Base-by-base conservation (phyloP, 2,113 vertebrate genomes). In the Typhlomys cinereus region DNA sequence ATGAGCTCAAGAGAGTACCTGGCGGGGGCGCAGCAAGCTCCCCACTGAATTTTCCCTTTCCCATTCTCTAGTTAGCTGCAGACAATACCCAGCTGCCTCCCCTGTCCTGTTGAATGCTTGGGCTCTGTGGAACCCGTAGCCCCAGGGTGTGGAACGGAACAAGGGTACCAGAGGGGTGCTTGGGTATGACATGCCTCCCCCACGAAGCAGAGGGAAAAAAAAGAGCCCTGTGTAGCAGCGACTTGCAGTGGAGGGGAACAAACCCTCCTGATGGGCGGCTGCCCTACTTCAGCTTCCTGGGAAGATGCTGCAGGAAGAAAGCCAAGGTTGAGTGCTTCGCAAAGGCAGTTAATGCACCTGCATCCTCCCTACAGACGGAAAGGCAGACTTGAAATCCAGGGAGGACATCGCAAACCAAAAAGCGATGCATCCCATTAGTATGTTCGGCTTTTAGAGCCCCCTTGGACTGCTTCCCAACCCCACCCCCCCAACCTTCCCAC, bases 1-100 rank as follows among this genome's bases (percentile, higher is more conserved):
- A 95, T 74, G 92, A 94, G 92, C 85, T 89, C 75, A 20, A 81
- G 92, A 95, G 75, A 81, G 27, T 67, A 76, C 48, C n/a, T 74
- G 88, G 79, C 46, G 48, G 59, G 85, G 76, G 93, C 85, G 59
- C 74, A 92, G 92, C 92, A 69, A 83, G 79, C 88, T 81, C 74
- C 70, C 89, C 69, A 52, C 34, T 36, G 91, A 84, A 48, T 81
- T 59, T n/a, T n/a, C n/a, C 48, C 54, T 36, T 62, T 88, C 36
- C 0, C 44, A 74, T 62, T 95, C 80, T 67, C 94, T 80, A 7
- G 86, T 88, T 70, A 84, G 61, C 52, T 50, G 57, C 52, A 67
- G 85, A 97, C 48, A 13, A 46, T 4, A 27, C 57, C 31, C 48
- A 90, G 89, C 64, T 62, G 66, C 67, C 36, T 91, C 36, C 66